These are phyloP conservation scores for Aix galericulata DNA, from an alignment of 2,113 vertebrate genomes.

Conservation along the genomic window DNA sequence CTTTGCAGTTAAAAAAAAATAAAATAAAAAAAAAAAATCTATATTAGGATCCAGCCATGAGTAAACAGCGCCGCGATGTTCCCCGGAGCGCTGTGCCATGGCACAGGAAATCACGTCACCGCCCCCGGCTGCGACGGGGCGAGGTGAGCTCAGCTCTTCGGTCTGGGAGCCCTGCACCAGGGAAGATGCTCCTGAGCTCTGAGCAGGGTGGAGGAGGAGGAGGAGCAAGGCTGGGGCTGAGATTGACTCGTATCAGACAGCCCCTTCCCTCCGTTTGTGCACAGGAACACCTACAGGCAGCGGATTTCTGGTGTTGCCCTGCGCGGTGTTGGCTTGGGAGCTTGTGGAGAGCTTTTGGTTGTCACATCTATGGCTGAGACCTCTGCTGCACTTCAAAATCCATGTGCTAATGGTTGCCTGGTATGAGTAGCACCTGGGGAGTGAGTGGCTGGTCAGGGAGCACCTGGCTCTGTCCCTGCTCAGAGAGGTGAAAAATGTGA, in stretches of 20 bases:
- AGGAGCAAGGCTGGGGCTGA: not conserved
- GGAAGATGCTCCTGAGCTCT: not conserved
- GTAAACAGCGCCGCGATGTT: not conserved
- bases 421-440: not conserved
- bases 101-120: conserved; percentile 1
- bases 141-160: not conserved
- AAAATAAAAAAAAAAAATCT: not conserved
- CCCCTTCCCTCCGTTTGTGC: not conserved
- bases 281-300: not conserved
- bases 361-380: not conserved
- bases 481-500: not conserved
- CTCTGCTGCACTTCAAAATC: not conserved
- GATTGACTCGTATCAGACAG: not conserved
- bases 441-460: not conserved
- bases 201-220: not conserved
- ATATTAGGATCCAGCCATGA: not conserved
- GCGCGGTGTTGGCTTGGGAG: not conserved
- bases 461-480: not conserved
- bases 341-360: not conserved
- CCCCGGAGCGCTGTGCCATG: fast-evolving
- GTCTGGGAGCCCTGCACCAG: not conserved
- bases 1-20: not conserved
- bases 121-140: not conserved
- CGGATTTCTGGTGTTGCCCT: not conserved
- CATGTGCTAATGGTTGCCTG: not conserved